Evolutionary conservation across 1,140 invertebrate species (phyloP), one percentile per base, ranked within the genome.

Genomic region (Mizuhopecten yessoensis): DNA sequence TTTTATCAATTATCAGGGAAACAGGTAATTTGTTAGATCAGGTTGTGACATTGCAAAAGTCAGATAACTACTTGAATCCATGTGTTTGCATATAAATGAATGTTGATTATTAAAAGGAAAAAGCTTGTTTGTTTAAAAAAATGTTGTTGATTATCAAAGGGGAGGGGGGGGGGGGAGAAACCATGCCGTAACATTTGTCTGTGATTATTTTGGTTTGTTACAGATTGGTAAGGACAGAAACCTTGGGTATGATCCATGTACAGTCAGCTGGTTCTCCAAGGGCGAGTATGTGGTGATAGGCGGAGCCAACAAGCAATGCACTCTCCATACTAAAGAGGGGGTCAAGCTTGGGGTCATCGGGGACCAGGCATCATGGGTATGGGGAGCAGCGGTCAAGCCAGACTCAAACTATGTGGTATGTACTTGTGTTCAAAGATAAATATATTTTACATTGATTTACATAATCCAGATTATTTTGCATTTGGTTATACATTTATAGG

Each of bases 1-100:
- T 99, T 99, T 97, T 99, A 99, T 96, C 98, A 98, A 49, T 96
- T 98, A 0, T 97, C 97, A 91, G 99, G 99, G 7, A 98, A 98
- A 97, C 97, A 98, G 97, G 97, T 99, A 95, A 95, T 57, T 39
- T 39, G 36, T 39, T 39, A 7, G 36, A 7, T 7, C 36, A 39
- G n/a, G n/a, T n/a, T n/a, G n/a, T n/a, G n/a, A n/a, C 90, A 33
- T 89, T 87, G 3, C 2, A 23, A 49, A 49, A 49, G 2, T 39
- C n/a, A n/a, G n/a, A 13, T 39, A 13, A 7, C 36, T 39, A 7
- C 5, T 39, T 39, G 36, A 13, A 7, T 39, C 13, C 13, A 5
- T 7, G 36, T 39, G 36, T 39, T 7, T 39, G 13, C 36, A 39
- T 39, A 13, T 39, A 39, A 39, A 39, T 39, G n/a, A n/a, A n/a